These are phyloP conservation scores for Furcifer pardalis DNA, from an alignment of 2,797 vertebrate species.

Conservation along the genomic window DNA sequence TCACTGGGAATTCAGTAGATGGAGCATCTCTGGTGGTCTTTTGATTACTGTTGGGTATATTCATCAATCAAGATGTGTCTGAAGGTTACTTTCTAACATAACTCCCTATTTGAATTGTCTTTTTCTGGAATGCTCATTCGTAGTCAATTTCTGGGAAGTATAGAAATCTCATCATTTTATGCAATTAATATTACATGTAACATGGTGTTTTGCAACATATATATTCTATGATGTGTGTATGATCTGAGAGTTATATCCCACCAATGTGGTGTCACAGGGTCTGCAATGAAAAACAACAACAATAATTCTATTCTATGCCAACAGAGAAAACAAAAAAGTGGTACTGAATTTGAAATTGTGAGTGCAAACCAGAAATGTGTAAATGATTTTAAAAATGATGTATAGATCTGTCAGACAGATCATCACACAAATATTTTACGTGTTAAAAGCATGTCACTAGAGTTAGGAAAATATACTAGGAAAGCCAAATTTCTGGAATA, in stretches of 20 bases:
- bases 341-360: background rate
- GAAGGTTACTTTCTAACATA: constrained; percentile 3
- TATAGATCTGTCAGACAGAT: background rate
- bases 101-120: background rate
- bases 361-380: background rate
- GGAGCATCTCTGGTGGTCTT: constrained; percentile 15
- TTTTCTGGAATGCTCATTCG: background rate
- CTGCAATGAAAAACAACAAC: too few relatives aligned
- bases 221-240: background rate
- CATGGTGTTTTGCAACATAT: background rate
- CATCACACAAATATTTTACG: background rate
- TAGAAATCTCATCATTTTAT: background rate
- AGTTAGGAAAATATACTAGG: too few relatives aligned
- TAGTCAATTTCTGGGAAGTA: background rate
- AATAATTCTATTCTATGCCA: background rate
- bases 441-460: too few relatives aligned
- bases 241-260: background rate
- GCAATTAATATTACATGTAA: background rate
- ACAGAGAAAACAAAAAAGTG: background rate
- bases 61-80: constrained; percentile 27
- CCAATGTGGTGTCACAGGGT: background rate
- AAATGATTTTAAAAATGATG: background rate
- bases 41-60: constrained; percentile 21
- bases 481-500: too few relatives aligned
- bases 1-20: constrained; percentile 8